Evolutionary conservation across 2,888 invertebrate species (phyloP), one percentile per base, ranked within the genome.

Genomic region (Apamea sordens): DNA sequence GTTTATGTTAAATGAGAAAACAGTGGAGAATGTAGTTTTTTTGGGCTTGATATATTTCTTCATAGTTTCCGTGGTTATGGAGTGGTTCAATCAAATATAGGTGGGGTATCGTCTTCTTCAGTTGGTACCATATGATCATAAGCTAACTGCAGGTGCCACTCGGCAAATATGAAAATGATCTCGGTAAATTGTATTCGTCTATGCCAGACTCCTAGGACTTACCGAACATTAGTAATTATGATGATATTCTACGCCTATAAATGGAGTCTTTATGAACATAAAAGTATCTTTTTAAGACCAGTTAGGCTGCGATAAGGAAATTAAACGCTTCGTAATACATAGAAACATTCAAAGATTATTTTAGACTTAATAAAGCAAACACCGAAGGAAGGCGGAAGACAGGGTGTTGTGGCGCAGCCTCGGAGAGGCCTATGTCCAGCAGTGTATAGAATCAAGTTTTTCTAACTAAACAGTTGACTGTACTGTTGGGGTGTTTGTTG

Each of bases 1-100:
- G 24, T 56, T 18, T n/a, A 21, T 65, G n/a, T 71, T n/a, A 74
- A 61, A 69, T 32, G 59, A 47, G n/a, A 44, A 28, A 47, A 53
- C 18, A 36, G 2, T 69, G 8, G 8, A 44, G 18, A 1, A 50
- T 13, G 18, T 7, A 3, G 7, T 28, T n/a, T 73, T 3, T 72
- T 32, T 32, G 13, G 41, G 15, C 1, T 73, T 47, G 0, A 41
- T 28, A 15, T 65, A 59, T 59, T 50, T 50, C 6, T 56, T n/a
- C 11, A 5, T 56, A 56, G 11, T 56, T 11, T 59, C 1, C n/a
- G n/a, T 59, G 24, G 24, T n/a, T n/a, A n/a, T 24, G 24, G 56
- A 59, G 56, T n/a, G n/a, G 11, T 59, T n/a, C 11, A 59, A 59
- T n/a, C 56, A 59, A 59, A 59, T 5, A 11, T 5, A 11, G n/a